phyloP scores from a whole-genome alignment of 2,797 vertebrate species.

The Peromyscus nudipes region DNA sequence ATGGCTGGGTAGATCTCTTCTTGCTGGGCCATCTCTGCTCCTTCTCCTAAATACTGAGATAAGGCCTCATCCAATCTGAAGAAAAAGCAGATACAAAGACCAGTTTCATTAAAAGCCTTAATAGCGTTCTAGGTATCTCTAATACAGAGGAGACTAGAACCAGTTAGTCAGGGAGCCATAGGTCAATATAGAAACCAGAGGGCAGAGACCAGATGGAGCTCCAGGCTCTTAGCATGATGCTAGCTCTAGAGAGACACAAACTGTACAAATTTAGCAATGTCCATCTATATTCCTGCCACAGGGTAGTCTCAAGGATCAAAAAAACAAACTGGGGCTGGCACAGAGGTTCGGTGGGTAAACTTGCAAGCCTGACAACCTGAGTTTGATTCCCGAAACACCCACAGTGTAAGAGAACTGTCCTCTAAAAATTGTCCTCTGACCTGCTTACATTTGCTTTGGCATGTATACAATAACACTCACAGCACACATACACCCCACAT shows the following conservation, averaged over 20 bases:
- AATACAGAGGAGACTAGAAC: background rate
- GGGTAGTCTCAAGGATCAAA: background rate
- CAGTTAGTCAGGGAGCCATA: background rate
- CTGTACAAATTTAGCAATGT: background rate
- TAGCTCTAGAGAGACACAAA: background rate
- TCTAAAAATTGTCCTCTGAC: background rate
- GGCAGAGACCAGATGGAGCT: background rate
- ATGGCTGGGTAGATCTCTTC: slow-evolving; percentile 91
- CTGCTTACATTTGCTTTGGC: background rate
- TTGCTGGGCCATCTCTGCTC: slow-evolving; percentile 87
- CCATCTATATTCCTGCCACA: background rate
- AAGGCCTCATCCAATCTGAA: slow-evolving; percentile 96
- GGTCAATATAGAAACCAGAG: background rate
- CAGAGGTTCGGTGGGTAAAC: background rate
- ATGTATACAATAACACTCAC: background rate
- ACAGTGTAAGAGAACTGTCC: background rate
- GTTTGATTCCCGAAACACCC: background rate
- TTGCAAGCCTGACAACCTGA: background rate
- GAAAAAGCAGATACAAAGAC: background rate
- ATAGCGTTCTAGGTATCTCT: background rate
- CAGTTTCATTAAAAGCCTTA: background rate
- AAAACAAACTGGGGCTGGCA: background rate
- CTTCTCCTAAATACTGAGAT: slow-evolving; percentile 94
- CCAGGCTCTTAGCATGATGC: background rate
- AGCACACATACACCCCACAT: background rate